Percentiles rank a stretch among this genome's conserved stretches.
These are phyloP conservation scores for Brachynemurus nebulosus DNA, from an alignment of 2,888 invertebrate genomes.

Conservation along the genomic window DNA sequence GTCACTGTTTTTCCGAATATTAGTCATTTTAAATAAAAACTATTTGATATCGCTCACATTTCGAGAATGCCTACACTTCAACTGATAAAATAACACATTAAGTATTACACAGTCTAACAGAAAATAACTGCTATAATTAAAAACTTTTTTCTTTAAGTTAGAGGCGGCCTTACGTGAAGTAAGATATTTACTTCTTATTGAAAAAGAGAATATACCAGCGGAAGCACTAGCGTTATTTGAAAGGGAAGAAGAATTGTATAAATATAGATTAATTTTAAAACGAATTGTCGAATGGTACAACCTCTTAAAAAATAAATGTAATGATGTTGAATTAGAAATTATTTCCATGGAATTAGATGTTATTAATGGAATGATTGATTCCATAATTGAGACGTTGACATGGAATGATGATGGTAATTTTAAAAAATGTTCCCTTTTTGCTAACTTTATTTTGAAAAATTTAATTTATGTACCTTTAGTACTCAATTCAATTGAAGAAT, in stretches of 20 bases:
- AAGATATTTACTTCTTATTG: slow-evolving; percentile 57
- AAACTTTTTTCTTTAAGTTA: slow-evolving; percentile 35
- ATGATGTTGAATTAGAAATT: slow-evolving; percentile 62
- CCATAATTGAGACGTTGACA: slow-evolving; percentile 52
- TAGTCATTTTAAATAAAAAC: too few species aligned
- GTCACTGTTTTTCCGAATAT: too few species aligned
- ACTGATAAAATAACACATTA: too few species aligned
- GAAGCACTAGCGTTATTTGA: slow-evolving; percentile 50
- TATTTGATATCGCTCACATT: too few species aligned
- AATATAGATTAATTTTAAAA: slow-evolving; percentile 28
- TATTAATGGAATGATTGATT: slow-evolving; percentile 56
- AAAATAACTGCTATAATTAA: background rate
- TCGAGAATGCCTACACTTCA: too few species aligned
- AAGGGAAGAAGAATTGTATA: slow-evolving; percentile 51
- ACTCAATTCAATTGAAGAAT: slow-evolving; percentile 52
- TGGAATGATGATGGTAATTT: slow-evolving; percentile 70
- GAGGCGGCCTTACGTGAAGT: slow-evolving; percentile 66
- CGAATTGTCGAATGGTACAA: slow-evolving; percentile 75
- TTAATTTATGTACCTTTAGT: slow-evolving; percentile 30
- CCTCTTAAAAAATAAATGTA: slow-evolving; percentile 55
- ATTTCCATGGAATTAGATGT: slow-evolving; percentile 58
- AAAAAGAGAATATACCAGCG: slow-evolving; percentile 44
- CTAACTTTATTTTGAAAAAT: background rate
- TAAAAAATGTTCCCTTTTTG: background rate
- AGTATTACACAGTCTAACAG: background rate